These are phyloP conservation scores for Toxotes chatareus DNA, from an alignment of 2,113 vertebrate genomes.

Conservation along the genomic window DNA sequence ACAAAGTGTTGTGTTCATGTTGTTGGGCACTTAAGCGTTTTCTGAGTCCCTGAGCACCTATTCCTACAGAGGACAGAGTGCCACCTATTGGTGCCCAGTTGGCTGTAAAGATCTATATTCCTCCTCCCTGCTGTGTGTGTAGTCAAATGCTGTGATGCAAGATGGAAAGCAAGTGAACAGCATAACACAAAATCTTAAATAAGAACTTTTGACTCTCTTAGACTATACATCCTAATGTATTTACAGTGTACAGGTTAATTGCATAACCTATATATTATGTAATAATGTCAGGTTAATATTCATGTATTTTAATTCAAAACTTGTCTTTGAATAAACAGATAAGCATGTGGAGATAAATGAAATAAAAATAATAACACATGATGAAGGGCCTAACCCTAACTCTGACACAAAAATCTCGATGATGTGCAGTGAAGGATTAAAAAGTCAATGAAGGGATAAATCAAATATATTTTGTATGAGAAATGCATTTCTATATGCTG, in stretches of 20 bases:
- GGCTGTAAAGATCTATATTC: background rate
- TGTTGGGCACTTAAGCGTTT: background rate
- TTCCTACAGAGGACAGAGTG: conserved; percentile 42
- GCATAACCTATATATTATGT: background rate
- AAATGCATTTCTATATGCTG: conserved; percentile 52
- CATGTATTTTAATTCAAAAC: conserved; percentile 1
- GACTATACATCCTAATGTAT: background rate
- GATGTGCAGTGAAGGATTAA: conserved; percentile 27
- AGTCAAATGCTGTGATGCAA: background rate
- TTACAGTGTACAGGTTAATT: conserved; percentile 10
- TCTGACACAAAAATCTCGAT: conserved; percentile 21
- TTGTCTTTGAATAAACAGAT: conserved; percentile 1
- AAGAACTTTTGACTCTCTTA: background rate
- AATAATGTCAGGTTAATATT: conserved; percentile 10
- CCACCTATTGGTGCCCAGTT: conserved; percentile 48
- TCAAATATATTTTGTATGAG: conserved; percentile 53
- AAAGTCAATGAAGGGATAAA: conserved; percentile 55
- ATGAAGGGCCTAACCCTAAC: conserved; percentile 3
- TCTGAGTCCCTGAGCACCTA: conserved; percentile 4
- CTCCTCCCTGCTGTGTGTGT: background rate
- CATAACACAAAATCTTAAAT: background rate
- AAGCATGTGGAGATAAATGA: background rate
- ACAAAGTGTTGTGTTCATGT: conserved; percentile 2
- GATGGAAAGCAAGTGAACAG: background rate
- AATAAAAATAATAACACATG: conserved; percentile 8